These are phyloP conservation scores for Lamprotornis superbus DNA, from an alignment of 2,113 vertebrate genomes.

Conservation along the genomic window DNA sequence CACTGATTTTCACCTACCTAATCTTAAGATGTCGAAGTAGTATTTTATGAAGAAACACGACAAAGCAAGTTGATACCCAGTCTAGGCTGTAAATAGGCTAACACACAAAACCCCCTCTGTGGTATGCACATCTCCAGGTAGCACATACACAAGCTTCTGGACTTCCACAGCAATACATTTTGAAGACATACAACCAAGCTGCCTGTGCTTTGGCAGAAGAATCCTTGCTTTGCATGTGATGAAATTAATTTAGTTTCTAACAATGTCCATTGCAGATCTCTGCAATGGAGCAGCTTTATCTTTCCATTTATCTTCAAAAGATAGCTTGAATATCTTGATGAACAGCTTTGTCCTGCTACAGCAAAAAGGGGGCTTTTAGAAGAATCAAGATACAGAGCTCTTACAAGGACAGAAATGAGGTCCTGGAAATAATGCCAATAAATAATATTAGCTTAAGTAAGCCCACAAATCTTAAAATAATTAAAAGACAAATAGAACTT, in stretches of 20 bases:
- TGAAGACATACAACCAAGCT: not conserved
- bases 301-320: conserved; percentile 2
- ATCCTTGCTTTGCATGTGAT: not conserved
- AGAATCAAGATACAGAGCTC: not conserved
- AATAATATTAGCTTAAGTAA: not conserved
- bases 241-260: not conserved
- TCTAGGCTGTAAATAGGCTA: not conserved
- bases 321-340: not conserved
- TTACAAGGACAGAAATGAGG: not conserved
- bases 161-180: not conserved
- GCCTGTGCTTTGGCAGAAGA: not conserved
- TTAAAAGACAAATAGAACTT: not conserved
- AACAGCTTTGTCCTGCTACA: not conserved
- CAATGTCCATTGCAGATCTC: not conserved
- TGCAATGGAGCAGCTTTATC: not conserved
- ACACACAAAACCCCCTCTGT: not conserved
- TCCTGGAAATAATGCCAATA: not conserved
- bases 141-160: not conserved
- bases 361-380: not conserved
- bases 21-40: not conserved
- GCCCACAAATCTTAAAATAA: not conserved
- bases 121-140: not conserved
- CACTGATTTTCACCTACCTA: not conserved
- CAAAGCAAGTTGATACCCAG: not conserved
- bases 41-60: not conserved